Evolutionary conservation across 1,140 invertebrate species (phyloP), one percentile per base, ranked within the genome.

Genomic region (Philaenus spumarius): DNA sequence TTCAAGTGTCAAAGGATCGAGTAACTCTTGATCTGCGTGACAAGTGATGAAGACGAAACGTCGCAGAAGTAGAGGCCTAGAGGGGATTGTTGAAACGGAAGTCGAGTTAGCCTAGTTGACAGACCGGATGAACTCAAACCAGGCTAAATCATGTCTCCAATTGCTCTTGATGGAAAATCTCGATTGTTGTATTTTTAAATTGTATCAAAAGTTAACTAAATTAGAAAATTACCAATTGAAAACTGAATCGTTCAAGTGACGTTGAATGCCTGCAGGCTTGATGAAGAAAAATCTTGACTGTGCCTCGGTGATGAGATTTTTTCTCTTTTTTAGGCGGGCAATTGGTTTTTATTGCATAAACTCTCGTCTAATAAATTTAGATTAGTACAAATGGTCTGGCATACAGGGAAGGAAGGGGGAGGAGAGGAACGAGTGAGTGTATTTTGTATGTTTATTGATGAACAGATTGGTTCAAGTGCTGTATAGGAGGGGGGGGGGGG

Each of bases 261-360:
- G 26, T 30, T 63, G 62, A 61, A 63, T 60, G 59, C 54, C 46
- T 45, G 45, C 56, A 52, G 50, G 46, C 34, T 9, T 3, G 48
- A 19, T 35, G 30, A 53, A 58, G 53, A 24, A 55, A n/a, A 58
- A 58, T 58, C 56, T 55, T 58, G 52, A 45, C 30, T 46, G 35
- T 26, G 42, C 51, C 40, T 51, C 45, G 47, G 19, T 22, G 19
- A 7, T 9, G 11, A 23, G 22, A 11, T 26, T 26, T 51, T 4
- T 22, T 19, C 19, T 14, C 14, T 34, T 51, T 48, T 57, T 46
- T 57, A 34, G 22, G 45, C 61, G 37, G 26, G 48, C 64, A 65
- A 65, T 65, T 65, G 64, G 46, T 51, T 59, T 65, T 65, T 62
- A 65, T 65, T 65, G 64, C 64, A 65, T 65, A 65, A 65, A 61